Conservation (phyloP, 2,797 vertebrate genomes). For the Bovichtus diacanthus region DNA sequence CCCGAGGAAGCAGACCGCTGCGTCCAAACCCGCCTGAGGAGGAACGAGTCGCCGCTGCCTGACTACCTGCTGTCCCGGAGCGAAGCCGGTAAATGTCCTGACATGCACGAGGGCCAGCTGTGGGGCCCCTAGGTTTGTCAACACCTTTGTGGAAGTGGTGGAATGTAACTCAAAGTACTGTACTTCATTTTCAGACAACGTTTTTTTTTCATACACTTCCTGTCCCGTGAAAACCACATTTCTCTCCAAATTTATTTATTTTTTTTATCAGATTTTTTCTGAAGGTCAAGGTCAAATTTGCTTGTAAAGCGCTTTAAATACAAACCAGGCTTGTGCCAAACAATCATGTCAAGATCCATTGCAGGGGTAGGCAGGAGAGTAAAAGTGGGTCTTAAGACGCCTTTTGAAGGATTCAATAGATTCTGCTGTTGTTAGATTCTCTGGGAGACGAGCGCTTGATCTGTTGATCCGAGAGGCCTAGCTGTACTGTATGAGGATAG, state of each 20-base stretch:
- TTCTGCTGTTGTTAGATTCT: background rate
- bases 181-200: too few species aligned
- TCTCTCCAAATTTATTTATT: too few species aligned
- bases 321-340: background rate
- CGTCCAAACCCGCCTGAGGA: constrained; percentile 82
- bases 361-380: background rate
- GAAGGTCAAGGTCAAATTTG: background rate
- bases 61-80: constrained; percentile 87
- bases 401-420: background rate
- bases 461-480: too few species aligned
- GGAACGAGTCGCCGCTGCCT: constrained; percentile 76
- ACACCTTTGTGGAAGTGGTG: background rate
- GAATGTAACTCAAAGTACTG: background rate
- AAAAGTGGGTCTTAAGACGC: background rate
- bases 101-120: too few species aligned
- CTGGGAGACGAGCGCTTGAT: too few species aligned
- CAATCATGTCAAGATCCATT: background rate
- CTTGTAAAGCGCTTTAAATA: background rate
- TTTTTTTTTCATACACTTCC: too few species aligned
- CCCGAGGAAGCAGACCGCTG: constrained; percentile 78
- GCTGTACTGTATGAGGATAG: too few species aligned
- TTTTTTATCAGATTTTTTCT: too few species aligned
- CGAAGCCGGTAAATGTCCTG: constrained; percentile 76
- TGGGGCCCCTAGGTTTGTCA: background rate
- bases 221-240: too few species aligned